Percentiles rank a stretch among this genome's conserved stretches.
phyloP scores from a whole-genome alignment of 2,888 invertebrate genomes.

The Thera obeliscata region DNA sequence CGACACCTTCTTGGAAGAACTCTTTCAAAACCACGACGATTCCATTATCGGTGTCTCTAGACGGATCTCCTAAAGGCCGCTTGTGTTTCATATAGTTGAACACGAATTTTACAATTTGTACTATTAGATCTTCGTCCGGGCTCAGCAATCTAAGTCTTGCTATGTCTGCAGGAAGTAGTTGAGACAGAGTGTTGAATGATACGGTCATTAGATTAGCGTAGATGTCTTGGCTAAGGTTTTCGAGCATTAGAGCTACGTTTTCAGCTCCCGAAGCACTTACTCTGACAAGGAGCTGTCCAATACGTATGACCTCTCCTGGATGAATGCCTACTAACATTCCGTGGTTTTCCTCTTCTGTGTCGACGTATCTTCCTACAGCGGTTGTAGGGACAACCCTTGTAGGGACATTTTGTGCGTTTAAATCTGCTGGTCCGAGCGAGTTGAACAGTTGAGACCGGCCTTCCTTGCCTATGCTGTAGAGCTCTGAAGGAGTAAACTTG shows the following conservation, averaged over 20 bases:
- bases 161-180: constrained; percentile 68
- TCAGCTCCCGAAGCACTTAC: constrained; percentile 71
- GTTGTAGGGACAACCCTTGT: constrained; percentile 57
- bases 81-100: constrained; percentile 73
- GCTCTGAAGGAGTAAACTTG: constrained; percentile 69
- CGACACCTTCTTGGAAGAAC: constrained; percentile 74
- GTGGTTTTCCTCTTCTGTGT: constrained; percentile 55
- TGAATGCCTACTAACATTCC: constrained; percentile 64
- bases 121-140: constrained; percentile 73
- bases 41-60: constrained; percentile 62
- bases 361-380: constrained; percentile 52
- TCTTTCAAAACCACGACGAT: constrained; percentile 69
- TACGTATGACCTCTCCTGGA: constrained; percentile 72
- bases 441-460: constrained; percentile 66
- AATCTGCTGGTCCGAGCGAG: constrained; percentile 61
- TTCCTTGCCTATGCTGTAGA: constrained; percentile 62
- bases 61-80: constrained; percentile 67
- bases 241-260: constrained; percentile 63
- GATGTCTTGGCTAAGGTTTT: constrained; percentile 69
- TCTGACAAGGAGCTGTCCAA: constrained; percentile 65
- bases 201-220: constrained; percentile 73
- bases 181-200: constrained; percentile 66
- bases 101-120: constrained; percentile 73
- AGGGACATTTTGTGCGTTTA: constrained; percentile 59
- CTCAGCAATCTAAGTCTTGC: constrained; percentile 65